Evolutionary conservation across 2,797 vertebrate species (phyloP).

Genomic region (Ctenosaura bakeri): DNA sequence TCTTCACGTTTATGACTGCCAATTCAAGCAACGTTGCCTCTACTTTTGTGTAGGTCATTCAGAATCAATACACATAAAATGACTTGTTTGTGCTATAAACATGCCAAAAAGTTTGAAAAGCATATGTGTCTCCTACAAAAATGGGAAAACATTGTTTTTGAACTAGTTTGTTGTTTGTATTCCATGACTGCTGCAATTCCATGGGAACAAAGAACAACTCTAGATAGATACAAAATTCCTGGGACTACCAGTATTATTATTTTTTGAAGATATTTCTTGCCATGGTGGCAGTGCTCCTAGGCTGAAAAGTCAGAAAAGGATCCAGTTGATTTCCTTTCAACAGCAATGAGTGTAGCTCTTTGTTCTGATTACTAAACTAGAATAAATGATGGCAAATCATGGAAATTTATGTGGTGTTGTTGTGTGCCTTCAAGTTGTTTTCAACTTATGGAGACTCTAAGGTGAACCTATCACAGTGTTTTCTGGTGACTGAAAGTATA

Average conservation of each 20-base stretch:
- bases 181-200: not conserved
- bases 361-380: not conserved
- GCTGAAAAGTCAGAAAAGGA: not conserved
- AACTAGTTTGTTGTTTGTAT: not conserved
- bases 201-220: not conserved
- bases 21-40: not conserved
- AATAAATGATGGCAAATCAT: not conserved
- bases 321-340: not conserved
- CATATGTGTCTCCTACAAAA: not conserved
- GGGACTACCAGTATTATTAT: not conserved
- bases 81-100: conserved; percentile 15
- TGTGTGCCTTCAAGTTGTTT: too few species aligned
- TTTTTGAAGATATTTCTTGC: not conserved
- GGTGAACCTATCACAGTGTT: too few species aligned
- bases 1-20: not conserved
- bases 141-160: not conserved
- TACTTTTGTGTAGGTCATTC: conserved; percentile 15
- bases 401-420: too few species aligned
- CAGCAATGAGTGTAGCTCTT: too few species aligned
- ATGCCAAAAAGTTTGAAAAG: not conserved
- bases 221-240: not conserved
- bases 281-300: not conserved
- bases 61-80: not conserved
- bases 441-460: too few species aligned
- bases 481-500: too few species aligned